phyloP scores from a whole-genome alignment of 2,888 invertebrate species.

The Cephus sareptanus region DNA sequence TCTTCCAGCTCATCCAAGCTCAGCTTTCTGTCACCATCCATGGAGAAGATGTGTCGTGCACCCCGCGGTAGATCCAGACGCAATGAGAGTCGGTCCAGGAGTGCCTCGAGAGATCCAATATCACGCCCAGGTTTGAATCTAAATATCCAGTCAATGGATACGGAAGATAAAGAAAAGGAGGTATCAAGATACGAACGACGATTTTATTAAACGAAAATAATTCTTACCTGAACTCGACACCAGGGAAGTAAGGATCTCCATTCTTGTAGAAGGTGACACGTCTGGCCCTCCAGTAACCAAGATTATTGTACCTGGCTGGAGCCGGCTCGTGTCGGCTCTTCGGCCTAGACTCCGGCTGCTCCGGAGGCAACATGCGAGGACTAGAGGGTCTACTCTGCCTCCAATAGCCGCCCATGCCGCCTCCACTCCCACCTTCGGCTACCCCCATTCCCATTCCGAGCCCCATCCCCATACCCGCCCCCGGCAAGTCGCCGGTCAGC shows the following conservation, averaged over 20 bases:
- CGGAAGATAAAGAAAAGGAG: too few relatives aligned
- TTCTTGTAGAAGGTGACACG: constrained; percentile 92
- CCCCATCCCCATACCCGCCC: constrained; percentile 39
- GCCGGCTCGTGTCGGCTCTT: constrained; percentile 71
- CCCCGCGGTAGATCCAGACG: constrained; percentile 89
- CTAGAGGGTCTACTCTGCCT: constrained; percentile 68
- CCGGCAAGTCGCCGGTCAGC: constrained; percentile 40
- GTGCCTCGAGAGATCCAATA: constrained; percentile 84
- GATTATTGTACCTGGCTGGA: constrained; percentile 75
- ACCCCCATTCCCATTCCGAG: constrained; percentile 26
- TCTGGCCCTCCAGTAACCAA: constrained; percentile 88
- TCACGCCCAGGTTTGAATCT: constrained; percentile 89
- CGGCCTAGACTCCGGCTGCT: constrained; percentile 68
- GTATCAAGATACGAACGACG: too few relatives aligned
- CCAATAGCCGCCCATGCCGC: constrained; percentile 68
- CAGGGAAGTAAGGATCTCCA: constrained; percentile 92
- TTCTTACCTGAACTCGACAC: constrained; percentile 80
- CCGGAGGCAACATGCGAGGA: constrained; percentile 69
- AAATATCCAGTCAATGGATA: not conserved
- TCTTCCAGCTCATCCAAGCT: constrained; percentile 88
- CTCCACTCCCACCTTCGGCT: constrained; percentile 57
- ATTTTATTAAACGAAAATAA: not conserved
- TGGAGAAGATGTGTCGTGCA: constrained; percentile 90
- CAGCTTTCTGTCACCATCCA: constrained; percentile 89
- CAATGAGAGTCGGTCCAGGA: constrained; percentile 88